Evolutionary conservation across 2,113 vertebrate genomes (phyloP), one percentile per base, ranked within the genome.

Genomic region (Gnathonemus echidnorhynchus): DNA sequence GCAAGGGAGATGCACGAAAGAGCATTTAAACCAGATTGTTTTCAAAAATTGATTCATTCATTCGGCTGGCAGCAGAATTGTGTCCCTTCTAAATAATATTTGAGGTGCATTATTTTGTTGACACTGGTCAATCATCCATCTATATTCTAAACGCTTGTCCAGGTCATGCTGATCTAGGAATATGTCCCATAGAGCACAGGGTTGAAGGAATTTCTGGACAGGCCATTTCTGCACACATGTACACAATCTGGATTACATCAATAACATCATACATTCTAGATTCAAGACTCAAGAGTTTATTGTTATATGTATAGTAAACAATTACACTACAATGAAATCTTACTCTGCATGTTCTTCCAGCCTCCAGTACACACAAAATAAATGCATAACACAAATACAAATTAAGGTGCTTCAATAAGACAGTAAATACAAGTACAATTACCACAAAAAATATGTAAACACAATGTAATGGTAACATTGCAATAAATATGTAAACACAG

Each of bases 11-110:
- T 31, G 27, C 24, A 50, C 4, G 24, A 17, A 19, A 80, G 45
- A 27, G 46, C 48, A 27, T 31, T 31, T 62, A 70, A 70, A 21
- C 3, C 46, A 50, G 9, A 88, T 45, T 88, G 80, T 83, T 89
- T 88, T 90, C n/a, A 88, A 49, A 89, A 48, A 87, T 56, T 62
- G 46, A 86, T 90, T 24, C 19, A 45, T 85, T 48, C 39, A 9
- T n/a, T 48, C 3, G 4, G 10, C 39, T 48, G 45, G 8, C 83
- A 21, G 56, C 56, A n/a, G 24, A n/a, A 62, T n/a, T 62, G 21
- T 84, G 80, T 84, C 11, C n/a, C 46, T 85, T 45, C 3, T 45
- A 85, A 62, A 17, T 46, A 45, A 85, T 85, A 85, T 85, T 48
- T 85, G 83, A 85, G 45, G 7, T n/a, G 39, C 21, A 21, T 48